Percentiles rank a stretch among this genome's conserved stretches.
Conservation (phyloP, 1,140 invertebrate species). For the Cylas formicarius region DNA sequence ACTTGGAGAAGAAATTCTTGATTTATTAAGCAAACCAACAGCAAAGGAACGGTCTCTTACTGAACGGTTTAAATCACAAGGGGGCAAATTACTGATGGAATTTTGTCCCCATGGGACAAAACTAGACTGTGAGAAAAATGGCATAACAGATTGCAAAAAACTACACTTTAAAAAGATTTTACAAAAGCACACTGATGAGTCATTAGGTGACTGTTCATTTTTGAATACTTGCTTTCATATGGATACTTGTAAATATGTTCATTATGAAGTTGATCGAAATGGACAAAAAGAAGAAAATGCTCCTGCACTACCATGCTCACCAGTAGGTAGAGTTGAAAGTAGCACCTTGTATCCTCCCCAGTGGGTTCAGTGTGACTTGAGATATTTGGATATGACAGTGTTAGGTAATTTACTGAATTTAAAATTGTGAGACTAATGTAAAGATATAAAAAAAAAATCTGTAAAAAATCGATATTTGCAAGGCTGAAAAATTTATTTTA, state of each 20-base stretch:
- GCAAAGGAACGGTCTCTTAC: slow-evolving; percentile 91
- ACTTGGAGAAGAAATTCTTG: slow-evolving; percentile 91
- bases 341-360: slow-evolving; percentile 78
- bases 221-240: slow-evolving; percentile 98
- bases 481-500: too few relatives aligned
- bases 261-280: slow-evolving; percentile 79
- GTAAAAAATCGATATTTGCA: too few relatives aligned
- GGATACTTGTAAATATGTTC: slow-evolving; percentile 97
- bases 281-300: slow-evolving; percentile 31
- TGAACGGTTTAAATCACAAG: slow-evolving; percentile 91
- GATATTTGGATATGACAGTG: slow-evolving; percentile 92
- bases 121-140: slow-evolving; percentile 73
- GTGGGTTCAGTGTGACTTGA: slow-evolving; percentile 95
- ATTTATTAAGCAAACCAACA: slow-evolving; percentile 88
- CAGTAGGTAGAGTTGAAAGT: slow-evolving; percentile 45
- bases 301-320: slow-evolving; percentile 16
- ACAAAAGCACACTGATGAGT: slow-evolving; percentile 92
- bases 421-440: too few relatives aligned
- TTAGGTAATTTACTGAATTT: slow-evolving; percentile 53
- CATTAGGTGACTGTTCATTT: slow-evolving; percentile 94
- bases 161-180: slow-evolving; percentile 97
- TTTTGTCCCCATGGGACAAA: slow-evolving; percentile 94
- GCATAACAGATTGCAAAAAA: slow-evolving; percentile 66
- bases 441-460: too few relatives aligned
- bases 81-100: slow-evolving; percentile 89